Evolutionary conservation across 2,113 vertebrate genomes (phyloP), one percentile per base, ranked within the genome.

Genomic region (Sphaerodactylus townsendi): DNA sequence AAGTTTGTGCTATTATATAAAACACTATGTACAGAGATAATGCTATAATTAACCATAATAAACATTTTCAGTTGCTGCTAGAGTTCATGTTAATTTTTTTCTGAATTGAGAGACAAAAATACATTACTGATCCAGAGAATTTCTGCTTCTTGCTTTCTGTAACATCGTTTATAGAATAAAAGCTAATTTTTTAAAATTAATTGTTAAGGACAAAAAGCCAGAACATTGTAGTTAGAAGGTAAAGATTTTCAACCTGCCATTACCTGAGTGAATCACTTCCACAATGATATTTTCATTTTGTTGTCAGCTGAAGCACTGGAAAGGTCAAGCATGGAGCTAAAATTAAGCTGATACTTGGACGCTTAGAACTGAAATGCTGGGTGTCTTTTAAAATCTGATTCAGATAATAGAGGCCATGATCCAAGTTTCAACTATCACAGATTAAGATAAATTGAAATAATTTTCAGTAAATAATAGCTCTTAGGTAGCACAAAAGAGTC

Each of bases 81-180:
- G 23, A 21, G 80, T 69, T 90, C 70, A 80, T 83, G 85, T 79
- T 91, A 74, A 87, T 37, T 46, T 75, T 46, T 75, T 81, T 89
- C 64, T 86, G 41, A 72, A 84, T 84, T 10, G 23, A 91, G 77
- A 87, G 8, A 83, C 15, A 76, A 83, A 86, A 30, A 89, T 66
- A 50, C 3, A 35, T 81, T 84, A 41, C 39, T 17, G 0, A 0
- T 66, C 85, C 46, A 66, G 39, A 72, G 77, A 82, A 62, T 62
- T 62, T 25, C 1, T 62, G 59, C 59, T 28, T 62, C 9, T 10
- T 62, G 25, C 59, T 62, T 62, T 69, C 56, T 90, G 56, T 48
- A 89, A 75, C 50, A 75, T 92, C 73, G 77, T 87, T 90, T 73
- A 89, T 6, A 90, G 75, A 88, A 86, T 15, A 90, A 1, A 85